These are phyloP conservation scores for Caenorhabditis macrosperma DNA, from an alignment of 2,888 invertebrate genomes.

Conservation along the genomic window DNA sequence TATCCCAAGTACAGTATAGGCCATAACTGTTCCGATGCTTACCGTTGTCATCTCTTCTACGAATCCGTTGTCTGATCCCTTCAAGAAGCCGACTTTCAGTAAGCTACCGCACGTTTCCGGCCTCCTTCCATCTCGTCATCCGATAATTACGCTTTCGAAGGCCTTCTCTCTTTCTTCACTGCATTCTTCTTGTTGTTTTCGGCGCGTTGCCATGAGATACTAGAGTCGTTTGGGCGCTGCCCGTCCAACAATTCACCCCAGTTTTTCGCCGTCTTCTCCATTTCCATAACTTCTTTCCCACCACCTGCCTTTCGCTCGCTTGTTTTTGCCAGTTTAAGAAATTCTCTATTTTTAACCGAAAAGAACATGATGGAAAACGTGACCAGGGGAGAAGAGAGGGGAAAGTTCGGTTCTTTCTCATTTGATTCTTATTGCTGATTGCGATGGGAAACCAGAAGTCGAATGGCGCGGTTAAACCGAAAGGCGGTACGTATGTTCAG, in stretches of 20 bases:
- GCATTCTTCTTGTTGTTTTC: conserved; percentile 24
- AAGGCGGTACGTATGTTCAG: no score
- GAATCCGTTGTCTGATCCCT: no score
- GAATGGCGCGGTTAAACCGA: not conserved
- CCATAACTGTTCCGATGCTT: no score
- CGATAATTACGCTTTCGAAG: conserved; percentile 19
- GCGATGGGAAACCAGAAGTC: conserved; percentile 34
- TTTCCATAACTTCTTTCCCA: no score
- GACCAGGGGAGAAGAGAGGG: not conserved
- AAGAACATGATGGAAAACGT: conserved; percentile 31
- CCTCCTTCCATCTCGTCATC: not conserved
- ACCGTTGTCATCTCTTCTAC: no score
- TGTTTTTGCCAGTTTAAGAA: not conserved
- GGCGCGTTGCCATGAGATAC: conserved; percentile 25
- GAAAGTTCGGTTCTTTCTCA: not conserved
- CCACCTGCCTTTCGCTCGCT: not conserved
- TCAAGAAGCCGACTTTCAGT: not conserved
- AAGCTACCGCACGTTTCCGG: not conserved
- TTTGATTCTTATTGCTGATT: conserved; percentile 15
- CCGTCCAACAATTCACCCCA: not conserved
- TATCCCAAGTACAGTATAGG: no score
- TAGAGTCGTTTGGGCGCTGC: not conserved
- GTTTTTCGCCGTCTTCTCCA: no score
- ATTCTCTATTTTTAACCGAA: conserved; percentile 15
- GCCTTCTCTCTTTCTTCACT: not conserved